These are phyloP conservation scores for Xestia c-nigrum DNA, from an alignment of 2,888 invertebrate species.

Conservation along the genomic window DNA sequence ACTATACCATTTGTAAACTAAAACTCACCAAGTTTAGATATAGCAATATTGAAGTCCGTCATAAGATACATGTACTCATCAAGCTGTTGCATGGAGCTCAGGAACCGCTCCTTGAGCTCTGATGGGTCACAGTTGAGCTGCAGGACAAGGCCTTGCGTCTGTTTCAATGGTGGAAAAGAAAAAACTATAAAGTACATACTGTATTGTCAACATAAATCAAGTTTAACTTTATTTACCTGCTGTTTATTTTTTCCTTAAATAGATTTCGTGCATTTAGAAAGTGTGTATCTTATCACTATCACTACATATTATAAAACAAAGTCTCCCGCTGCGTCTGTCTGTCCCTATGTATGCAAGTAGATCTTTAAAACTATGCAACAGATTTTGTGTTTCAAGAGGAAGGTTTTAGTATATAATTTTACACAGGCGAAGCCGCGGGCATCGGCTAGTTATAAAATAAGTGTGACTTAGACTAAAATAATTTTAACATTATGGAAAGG, in stretches of 20 bases:
- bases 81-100: constrained; percentile 82
- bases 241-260: not conserved
- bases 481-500: too few relatives aligned
- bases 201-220: not conserved
- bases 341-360: too few relatives aligned
- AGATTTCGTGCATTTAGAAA: not conserved
- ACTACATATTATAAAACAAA: too few relatives aligned
- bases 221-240: not conserved
- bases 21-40: constrained; percentile 79
- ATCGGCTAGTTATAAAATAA: too few relatives aligned
- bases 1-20: not conserved
- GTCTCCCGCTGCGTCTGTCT: too few relatives aligned
- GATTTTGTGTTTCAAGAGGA: too few relatives aligned
- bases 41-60: constrained; percentile 83
- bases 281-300: too few relatives aligned
- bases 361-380: too few relatives aligned
- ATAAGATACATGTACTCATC: constrained; percentile 85
- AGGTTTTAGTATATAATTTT: too few relatives aligned
- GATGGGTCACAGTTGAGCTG: constrained; percentile 83
- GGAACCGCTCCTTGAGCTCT: constrained; percentile 82
- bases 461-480: too few relatives aligned
- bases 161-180: constrained; percentile 52
- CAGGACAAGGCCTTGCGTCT: constrained; percentile 80
- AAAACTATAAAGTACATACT: not conserved
- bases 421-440: too few relatives aligned